Evolutionary conservation across 2,797 vertebrate species (phyloP).

Genomic region (Tangara arthus): DNA sequence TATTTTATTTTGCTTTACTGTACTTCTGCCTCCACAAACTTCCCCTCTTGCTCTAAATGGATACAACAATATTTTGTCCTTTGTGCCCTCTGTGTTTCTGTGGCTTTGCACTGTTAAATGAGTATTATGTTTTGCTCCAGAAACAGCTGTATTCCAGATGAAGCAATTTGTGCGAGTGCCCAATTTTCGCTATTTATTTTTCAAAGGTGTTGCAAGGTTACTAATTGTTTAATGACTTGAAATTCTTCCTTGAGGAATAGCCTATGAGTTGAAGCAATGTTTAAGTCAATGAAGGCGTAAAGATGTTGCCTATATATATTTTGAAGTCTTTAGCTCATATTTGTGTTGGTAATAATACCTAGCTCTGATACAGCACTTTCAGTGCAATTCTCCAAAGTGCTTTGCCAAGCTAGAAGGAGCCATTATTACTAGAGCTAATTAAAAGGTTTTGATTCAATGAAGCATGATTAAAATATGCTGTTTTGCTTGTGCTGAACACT

Average conservation of each 20-base stretch:
- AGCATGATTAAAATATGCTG: neutral
- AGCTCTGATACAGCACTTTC: neutral
- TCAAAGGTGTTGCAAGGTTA: neutral
- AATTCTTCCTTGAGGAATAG: neutral
- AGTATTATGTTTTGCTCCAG: neutral
- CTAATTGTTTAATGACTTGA: neutral
- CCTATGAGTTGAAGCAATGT: neutral
- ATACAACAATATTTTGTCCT: neutral
- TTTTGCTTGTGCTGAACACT: neutral
- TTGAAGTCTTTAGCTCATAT: neutral
- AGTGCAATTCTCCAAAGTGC: neutral
- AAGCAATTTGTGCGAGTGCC: neutral
- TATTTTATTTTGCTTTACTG: neutral
- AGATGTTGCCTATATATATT: neutral
- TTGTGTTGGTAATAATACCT: neutral
- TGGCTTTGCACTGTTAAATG: neutral
- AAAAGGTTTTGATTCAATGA: neutral
- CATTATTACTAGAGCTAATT: neutral
- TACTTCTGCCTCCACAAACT: neutral
- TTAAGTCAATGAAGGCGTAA: neutral
- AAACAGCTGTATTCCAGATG: neutral
- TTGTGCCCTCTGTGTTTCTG: neutral
- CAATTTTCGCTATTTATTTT: neutral
- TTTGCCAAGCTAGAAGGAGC: neutral
- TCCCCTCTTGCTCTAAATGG: neutral